phyloP scores from a whole-genome alignment of 2,888 invertebrate species.

The Synanthedon andrenaeformis region DNA sequence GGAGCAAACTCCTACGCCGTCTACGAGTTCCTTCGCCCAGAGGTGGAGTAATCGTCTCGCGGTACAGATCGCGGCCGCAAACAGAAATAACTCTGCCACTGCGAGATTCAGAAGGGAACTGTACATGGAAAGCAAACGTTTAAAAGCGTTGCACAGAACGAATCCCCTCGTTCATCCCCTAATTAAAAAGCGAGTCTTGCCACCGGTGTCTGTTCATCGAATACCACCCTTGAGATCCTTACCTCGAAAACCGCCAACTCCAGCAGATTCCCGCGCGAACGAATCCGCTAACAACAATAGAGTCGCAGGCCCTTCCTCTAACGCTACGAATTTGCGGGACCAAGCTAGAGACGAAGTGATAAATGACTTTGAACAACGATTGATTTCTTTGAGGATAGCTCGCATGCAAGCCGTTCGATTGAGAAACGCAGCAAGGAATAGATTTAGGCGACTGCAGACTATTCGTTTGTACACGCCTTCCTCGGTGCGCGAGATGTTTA shows the following conservation, averaged over 20 bases:
- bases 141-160: constrained; percentile 52
- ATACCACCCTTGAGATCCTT: constrained; percentile 45
- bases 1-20: constrained; percentile 14
- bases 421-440: constrained; percentile 47
- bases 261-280: constrained; percentile 13
- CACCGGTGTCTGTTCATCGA: constrained; percentile 44
- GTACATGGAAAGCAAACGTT: constrained; percentile 46
- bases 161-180: constrained; percentile 53
- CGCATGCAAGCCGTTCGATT: constrained; percentile 52
- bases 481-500: constrained; percentile 54
- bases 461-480: constrained; percentile 56
- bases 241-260: constrained; percentile 23
- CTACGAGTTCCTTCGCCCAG: constrained; percentile 19
- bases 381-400: constrained; percentile 51
- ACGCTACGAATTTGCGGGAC: constrained; percentile 22
- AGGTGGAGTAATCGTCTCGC: constrained; percentile 57
- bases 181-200: constrained; percentile 34
- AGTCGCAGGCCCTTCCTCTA: constrained; percentile 44
- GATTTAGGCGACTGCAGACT: constrained; percentile 51
- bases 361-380: constrained; percentile 44
- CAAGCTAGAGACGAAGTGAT: constrained; percentile 27
- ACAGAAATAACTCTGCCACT: constrained; percentile 51
- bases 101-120: constrained; percentile 49
- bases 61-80: constrained; percentile 58
- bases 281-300: constrained; percentile 30